Evolutionary conservation across 2,797 vertebrate genomes (phyloP).

Genomic region (Peromyscus melanophrys): DNA sequence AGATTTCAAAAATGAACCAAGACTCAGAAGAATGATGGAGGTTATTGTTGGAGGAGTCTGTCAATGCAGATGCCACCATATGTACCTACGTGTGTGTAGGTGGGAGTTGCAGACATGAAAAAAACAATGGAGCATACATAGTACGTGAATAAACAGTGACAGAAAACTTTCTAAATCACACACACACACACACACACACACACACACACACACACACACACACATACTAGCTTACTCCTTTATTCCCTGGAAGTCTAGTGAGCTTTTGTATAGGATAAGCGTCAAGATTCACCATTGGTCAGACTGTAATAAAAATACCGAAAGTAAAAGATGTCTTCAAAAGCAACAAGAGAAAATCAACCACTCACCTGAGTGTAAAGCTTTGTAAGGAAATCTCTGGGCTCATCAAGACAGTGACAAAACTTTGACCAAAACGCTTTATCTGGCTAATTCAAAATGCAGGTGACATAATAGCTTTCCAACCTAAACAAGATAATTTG

Average conservation of each 20-base stretch:
- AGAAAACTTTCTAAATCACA: not conserved
- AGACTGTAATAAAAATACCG: not conserved
- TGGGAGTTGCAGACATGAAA: not conserved
- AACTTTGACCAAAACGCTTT: not conserved
- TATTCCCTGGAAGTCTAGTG: not conserved
- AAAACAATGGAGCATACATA: not conserved
- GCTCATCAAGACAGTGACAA: not conserved
- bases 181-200: not conserved
- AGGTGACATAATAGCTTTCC: not conserved
- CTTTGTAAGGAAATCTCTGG: not conserved
- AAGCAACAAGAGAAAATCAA: not conserved
- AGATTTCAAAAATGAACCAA: not conserved
- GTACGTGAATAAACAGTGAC: not conserved
- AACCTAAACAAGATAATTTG: not conserved
- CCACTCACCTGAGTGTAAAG: not conserved
- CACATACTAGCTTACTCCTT: not conserved
- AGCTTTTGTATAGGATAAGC: not conserved
- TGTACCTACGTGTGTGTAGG: not conserved
- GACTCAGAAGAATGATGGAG: not conserved
- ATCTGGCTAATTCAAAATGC: not conserved
- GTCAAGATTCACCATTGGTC: not conserved
- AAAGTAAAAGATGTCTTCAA: not conserved
- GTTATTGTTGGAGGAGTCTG: not conserved
- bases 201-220: not conserved
- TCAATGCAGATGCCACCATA: not conserved